Evolutionary conservation across 2,888 invertebrate species (phyloP), one percentile per base, ranked within the genome.

Genomic region (Phalera bucephala): DNA sequence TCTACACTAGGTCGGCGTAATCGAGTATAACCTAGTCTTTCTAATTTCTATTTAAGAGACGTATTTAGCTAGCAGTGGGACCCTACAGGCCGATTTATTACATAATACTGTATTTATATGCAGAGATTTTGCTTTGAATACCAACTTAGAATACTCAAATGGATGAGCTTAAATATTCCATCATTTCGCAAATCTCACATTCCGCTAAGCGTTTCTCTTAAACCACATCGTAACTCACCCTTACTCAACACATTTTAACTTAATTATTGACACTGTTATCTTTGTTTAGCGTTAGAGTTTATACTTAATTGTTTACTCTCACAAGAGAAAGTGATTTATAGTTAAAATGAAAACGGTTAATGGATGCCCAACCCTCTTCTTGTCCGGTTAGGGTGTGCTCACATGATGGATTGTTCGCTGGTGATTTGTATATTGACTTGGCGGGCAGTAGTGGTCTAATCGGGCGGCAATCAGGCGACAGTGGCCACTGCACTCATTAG

Each of bases 201-300:
- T n/a, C n/a, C n/a, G n/a, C n/a, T n/a, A n/a, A n/a, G n/a, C n/a
- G n/a, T n/a, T n/a, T n/a, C n/a, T n/a, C n/a, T n/a, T n/a, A n/a
- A n/a, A n/a, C n/a, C n/a, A n/a, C n/a, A n/a, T n/a, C n/a, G n/a
- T n/a, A n/a, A n/a, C n/a, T n/a, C n/a, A 39, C 46, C 52, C 52
- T 39, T 42, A 45, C 65, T 64, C 69, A 66, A 71, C 72, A 69
- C 69, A 72, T 25, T 78, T 74, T 66, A 75, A 74, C 68, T 67
- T 71, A 71, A 75, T 78, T 67, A 80, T 72, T 60, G 62, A 48
- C 61, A 56, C 59, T 61, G 52, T 63, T 59, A 40, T 46, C 55
- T 56, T 59, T 60, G 58, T 63, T 62, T 61, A 62, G 60, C 50
- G 50, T 56, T 60, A 43, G 59, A 59, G 62, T 52, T 59, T 46